These are phyloP conservation scores for Troilus luridus DNA, from an alignment of 2,888 invertebrate species.

Conservation along the genomic window DNA sequence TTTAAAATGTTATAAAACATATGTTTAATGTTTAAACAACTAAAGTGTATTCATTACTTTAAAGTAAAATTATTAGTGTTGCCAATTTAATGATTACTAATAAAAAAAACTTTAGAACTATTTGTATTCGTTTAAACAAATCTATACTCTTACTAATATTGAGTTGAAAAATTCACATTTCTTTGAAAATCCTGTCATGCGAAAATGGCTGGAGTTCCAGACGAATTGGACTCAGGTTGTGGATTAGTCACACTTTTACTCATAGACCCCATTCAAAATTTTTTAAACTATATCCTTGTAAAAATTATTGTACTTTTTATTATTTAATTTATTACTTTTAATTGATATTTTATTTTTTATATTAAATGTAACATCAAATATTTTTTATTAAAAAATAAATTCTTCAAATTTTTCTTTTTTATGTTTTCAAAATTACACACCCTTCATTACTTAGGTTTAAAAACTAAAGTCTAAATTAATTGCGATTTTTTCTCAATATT, in stretches of 20 bases:
- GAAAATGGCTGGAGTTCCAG: conserved; percentile 2
- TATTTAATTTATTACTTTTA: neutral
- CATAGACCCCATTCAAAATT: conserved; percentile 6
- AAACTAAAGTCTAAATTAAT: too few species aligned
- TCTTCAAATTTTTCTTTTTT: too few species aligned
- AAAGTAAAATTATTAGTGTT: neutral
- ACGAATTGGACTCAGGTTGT: conserved; percentile 22
- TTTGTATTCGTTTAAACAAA: neutral
- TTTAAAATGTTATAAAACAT: neutral
- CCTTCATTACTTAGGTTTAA: too few species aligned
- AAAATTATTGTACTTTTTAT: neutral
- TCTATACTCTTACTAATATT: neutral
- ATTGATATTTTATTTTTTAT: neutral
- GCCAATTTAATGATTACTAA: neutral
- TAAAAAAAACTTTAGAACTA: neutral
- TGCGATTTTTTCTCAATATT: too few species aligned
- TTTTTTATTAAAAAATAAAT: too few species aligned
- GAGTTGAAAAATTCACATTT: neutral
- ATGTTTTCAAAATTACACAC: too few species aligned
- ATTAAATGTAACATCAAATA: too few species aligned
- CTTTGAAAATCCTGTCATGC: neutral
- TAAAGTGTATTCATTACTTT: neutral
- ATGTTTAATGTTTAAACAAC: neutral
- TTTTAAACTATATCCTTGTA: neutral
- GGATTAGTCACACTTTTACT: conserved; percentile 28